phyloP scores from a whole-genome alignment of 2,888 invertebrate genomes.

The Cerceris ruficornis region DNA sequence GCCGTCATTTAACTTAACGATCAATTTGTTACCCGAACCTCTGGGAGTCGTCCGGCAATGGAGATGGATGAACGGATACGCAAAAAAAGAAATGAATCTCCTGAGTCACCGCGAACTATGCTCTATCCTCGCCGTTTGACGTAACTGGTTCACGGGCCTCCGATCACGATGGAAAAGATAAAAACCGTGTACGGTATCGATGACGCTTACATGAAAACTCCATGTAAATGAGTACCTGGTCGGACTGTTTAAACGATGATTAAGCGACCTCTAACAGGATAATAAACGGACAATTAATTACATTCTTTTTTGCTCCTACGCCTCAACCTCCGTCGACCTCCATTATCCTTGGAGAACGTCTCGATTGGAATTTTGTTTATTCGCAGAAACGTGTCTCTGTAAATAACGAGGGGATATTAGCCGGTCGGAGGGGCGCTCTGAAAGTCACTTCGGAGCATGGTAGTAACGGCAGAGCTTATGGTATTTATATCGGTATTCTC shows the following conservation, averaged over 20 bases:
- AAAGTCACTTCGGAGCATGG: not conserved
- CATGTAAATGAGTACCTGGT: conserved; percentile 15
- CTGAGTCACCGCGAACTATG: not conserved
- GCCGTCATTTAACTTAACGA: conserved; percentile 29
- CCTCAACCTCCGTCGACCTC: not conserved
- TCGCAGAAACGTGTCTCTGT: no score
- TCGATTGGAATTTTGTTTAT: no score
- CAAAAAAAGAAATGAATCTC: conserved; percentile 6
- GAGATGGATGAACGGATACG: conserved; percentile 10
- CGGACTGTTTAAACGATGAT: not conserved
- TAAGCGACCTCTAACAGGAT: conserved; percentile 9
- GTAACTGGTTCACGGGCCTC: not conserved
- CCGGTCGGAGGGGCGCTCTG: no score
- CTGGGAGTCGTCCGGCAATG: not conserved
- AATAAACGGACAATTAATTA: conserved; percentile 39
- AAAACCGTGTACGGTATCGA: conserved; percentile 25
- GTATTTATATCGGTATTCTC: not conserved
- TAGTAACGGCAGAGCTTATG: not conserved
- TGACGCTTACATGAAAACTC: not conserved
- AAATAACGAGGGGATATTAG: no score
- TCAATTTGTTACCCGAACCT: conserved; percentile 25
- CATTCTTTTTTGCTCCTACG: not conserved
- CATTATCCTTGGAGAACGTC: no score
- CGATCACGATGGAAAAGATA: conserved; percentile 26
- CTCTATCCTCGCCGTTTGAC: not conserved